These are phyloP conservation scores for Lagorchestes hirsutus DNA, from an alignment of 2,797 vertebrate genomes.

Conservation along the genomic window DNA sequence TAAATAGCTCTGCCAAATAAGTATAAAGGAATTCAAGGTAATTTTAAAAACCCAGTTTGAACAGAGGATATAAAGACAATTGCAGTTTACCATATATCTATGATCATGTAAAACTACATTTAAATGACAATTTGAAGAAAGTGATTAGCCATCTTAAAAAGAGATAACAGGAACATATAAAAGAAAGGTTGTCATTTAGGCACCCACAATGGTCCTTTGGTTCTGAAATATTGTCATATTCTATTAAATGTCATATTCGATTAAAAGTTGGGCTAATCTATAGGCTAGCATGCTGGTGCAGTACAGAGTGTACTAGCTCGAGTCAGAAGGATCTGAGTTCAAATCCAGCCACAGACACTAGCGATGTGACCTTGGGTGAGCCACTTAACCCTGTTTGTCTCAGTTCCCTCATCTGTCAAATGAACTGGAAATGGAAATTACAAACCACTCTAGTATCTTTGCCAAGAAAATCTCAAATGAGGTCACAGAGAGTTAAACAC, in stretches of 20 bases:
- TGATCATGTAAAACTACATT: background rate
- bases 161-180: background rate
- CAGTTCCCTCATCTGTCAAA: background rate
- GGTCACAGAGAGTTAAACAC: background rate
- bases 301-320: background rate
- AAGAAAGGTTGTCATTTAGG: background rate
- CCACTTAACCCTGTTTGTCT: background rate
- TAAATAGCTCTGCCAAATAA: background rate
- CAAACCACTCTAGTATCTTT: background rate
- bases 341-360: background rate
- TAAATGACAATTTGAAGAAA: background rate
- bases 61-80: background rate
- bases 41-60: background rate
- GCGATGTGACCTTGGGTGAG: background rate
- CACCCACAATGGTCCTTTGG: background rate
- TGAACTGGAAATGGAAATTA: background rate
- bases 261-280: background rate
- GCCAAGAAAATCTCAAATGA: background rate
- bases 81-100: background rate
- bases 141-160: background rate
- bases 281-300: background rate
- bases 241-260: background rate
- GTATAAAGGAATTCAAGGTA: conserved; percentile 33
- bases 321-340: background rate
- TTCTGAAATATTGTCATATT: background rate